phyloP scores from a whole-genome alignment of 2,888 invertebrate genomes.

The Pyrrhia umbra region DNA sequence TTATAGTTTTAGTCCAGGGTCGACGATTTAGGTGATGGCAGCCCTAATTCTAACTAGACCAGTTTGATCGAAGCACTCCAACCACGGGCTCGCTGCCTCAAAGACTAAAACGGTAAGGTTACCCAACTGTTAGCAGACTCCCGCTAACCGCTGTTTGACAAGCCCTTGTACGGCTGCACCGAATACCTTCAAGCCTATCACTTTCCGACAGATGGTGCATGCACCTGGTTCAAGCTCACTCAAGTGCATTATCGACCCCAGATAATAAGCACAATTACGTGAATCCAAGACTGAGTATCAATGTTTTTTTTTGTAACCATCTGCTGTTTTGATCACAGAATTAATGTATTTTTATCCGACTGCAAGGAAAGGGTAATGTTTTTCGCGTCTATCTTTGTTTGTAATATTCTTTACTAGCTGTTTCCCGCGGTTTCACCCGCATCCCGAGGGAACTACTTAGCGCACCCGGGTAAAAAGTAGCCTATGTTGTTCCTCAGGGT shows the following conservation, averaged over 20 bases:
- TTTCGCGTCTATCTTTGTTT: too few relatives aligned
- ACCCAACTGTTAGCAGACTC: conserved; percentile 12
- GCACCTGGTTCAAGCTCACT: conserved; percentile 22
- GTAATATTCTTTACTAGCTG: too few relatives aligned
- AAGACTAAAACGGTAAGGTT: conserved; percentile 4
- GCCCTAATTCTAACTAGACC: too few relatives aligned
- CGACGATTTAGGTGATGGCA: too few relatives aligned
- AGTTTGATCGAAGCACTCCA: not conserved
- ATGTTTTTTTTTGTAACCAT: not conserved
- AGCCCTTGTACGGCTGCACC: conserved; percentile 22
- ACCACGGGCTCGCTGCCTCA: not conserved
- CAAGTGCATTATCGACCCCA: not conserved
- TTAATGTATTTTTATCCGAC: too few relatives aligned
- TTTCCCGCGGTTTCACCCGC: too few relatives aligned
- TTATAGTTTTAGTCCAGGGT: too few relatives aligned
- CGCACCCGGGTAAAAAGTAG: too few relatives aligned
- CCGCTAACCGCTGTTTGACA: conserved; percentile 20
- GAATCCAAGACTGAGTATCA: not conserved
- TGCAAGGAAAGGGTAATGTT: too few relatives aligned
- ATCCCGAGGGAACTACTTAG: too few relatives aligned
- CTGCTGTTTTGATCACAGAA: not conserved
- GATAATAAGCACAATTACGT: not conserved
- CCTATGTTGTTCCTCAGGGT: too few relatives aligned
- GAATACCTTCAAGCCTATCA: conserved; percentile 17
- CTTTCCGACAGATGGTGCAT: conserved; percentile 31